Evolutionary conservation across 2,113 vertebrate species (phyloP), one percentile per base, ranked within the genome.

Genomic region (Phycodurus eques): DNA sequence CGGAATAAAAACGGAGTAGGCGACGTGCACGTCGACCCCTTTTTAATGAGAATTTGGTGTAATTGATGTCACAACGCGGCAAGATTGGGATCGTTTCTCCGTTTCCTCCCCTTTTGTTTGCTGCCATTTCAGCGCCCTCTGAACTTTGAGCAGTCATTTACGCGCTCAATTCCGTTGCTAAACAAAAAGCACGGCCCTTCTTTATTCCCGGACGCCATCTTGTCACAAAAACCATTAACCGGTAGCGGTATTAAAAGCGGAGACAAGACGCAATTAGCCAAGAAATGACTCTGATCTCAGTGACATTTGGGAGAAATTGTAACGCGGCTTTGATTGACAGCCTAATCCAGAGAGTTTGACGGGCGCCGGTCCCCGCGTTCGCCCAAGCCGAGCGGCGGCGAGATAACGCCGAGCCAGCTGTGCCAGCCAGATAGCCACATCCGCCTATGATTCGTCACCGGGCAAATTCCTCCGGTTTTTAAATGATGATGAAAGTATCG

Each of bases 261-360:
- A 95, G 95, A 97, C 95, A 89, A 95, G 96, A 98, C 94, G 96
- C 96, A 99, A 99, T 99, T 99, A 99, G 96, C 96, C 93, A 94
- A 96, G 96, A 98, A 99, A 99, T 99, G 94, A 99, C 96, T 99
- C 96, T 97, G 97, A 99, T 99, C 98, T 99, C 92, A 90, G 94
- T 98, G 98, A 98, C 98, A 99, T 99, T 99, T 98, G 95, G 94
- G 93, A 94, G 96, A 96, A 98, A 98, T 93, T 95, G 95, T 96
- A 96, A 96, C 96, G 96, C 95, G 87, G 82, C 87, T 74, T 78
- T 97, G 98, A 99, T 94, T 99, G 98, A 98, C 97, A 98, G 96
- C 87, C 95, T 99, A 99, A 99, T 99, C 98, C 98, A 95, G 59
- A 61, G 59, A 94, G 94, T 97, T 96, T 97, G 98, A 99, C 96